Percentiles rank a stretch among this genome's conserved stretches.
Evolutionary conservation across 1,140 invertebrate genomes (phyloP).

Genomic region (Penaeus indicus): DNA sequence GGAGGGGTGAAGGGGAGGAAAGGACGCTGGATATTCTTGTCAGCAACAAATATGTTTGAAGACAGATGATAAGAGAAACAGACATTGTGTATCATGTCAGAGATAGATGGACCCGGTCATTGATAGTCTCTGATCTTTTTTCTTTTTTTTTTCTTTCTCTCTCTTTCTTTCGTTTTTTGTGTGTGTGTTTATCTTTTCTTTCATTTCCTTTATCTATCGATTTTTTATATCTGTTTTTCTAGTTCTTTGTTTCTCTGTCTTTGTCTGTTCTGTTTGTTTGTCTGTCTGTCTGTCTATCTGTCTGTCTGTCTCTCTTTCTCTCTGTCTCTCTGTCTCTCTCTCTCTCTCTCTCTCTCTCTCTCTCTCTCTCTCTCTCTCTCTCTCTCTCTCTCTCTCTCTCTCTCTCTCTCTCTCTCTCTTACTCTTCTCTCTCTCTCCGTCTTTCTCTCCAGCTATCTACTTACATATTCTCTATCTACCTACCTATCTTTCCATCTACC

Average conservation of each 20-base stretch:
- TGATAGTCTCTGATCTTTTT: neutral
- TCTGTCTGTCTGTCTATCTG: neutral
- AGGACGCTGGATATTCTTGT: too few relatives aligned
- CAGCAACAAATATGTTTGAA: neutral
- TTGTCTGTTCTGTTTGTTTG: neutral
- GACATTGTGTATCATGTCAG: neutral
- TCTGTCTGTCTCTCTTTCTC: neutral
- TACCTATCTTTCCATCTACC: too few relatives aligned
- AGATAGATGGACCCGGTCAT: neutral
- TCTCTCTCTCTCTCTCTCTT: slow-evolving; percentile 20
- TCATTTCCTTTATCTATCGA: neutral
- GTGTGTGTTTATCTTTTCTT: neutral
- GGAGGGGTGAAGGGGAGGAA: neutral
- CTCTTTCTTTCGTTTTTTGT: slow-evolving; percentile 12
- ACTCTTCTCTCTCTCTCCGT: too few relatives aligned
- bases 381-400: slow-evolving; percentile 47
- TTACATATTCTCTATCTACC: too few relatives aligned
- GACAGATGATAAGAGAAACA: neutral
- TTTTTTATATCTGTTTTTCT: neutral
- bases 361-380: slow-evolving; percentile 44
- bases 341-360: slow-evolving; percentile 44
- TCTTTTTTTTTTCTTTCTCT: slow-evolving; percentile 8
- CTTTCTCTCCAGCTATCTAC: too few relatives aligned
- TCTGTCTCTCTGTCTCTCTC: slow-evolving; percentile 37
- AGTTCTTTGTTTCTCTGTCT: slow-evolving; percentile 20